These are phyloP conservation scores for Melanerpes aurifrons DNA, from an alignment of 2,113 vertebrate species.

Conservation along the genomic window DNA sequence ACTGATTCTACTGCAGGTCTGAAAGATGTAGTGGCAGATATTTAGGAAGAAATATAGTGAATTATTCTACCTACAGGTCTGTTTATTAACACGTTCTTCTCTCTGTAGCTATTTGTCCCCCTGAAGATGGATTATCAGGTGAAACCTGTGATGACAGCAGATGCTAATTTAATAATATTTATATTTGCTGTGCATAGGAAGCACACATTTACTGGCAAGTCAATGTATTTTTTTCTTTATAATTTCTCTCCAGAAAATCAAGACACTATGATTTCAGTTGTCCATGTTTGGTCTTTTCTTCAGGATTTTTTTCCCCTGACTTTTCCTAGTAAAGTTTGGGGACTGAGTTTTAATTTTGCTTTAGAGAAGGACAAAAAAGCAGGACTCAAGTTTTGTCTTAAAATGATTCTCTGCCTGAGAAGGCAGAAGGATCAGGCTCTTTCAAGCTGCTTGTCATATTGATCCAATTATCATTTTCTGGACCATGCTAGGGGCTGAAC, in stretches of 20 bases:
- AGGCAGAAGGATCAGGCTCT: neutral
- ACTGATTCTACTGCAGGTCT: neutral
- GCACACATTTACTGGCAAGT: neutral
- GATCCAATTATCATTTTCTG: slow-evolving; percentile 2
- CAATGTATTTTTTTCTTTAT: neutral
- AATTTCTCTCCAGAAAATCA: neutral
- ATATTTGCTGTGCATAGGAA: neutral
- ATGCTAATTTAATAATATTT: neutral
- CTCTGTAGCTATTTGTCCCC: neutral
- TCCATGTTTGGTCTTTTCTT: neutral
- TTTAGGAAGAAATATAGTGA: neutral
- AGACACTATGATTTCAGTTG: neutral
- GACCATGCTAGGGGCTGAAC: neutral
- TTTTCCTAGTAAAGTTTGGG: neutral
- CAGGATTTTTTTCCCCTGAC: neutral
- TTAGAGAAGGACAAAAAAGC: neutral
- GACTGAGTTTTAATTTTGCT: neutral
- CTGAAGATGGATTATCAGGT: neutral
- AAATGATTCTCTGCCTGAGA: neutral
- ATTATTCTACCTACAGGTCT: neutral
- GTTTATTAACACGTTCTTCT: neutral
- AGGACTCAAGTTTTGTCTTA: neutral
- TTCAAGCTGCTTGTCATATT: neutral
- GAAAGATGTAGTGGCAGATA: neutral
- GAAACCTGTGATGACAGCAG: neutral